Conservation (phyloP, 2,888 invertebrate genomes). For the Trichopria drosophilae region DNA sequence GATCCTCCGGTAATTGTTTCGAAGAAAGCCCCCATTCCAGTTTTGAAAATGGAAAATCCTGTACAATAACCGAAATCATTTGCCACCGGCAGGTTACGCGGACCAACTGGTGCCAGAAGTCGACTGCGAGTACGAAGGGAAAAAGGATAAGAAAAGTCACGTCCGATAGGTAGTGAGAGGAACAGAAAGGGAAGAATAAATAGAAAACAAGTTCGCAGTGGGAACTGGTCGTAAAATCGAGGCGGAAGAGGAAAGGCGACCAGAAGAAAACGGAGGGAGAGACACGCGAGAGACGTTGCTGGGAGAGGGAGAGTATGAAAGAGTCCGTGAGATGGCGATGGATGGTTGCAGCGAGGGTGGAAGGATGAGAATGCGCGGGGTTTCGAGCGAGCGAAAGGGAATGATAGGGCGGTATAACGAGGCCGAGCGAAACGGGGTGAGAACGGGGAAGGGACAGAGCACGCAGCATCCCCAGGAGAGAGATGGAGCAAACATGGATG, state of each 20-base stretch:
- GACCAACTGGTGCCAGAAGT: slow-evolving; percentile 39
- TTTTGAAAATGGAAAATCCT: no score
- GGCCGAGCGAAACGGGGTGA: slow-evolving; percentile 7
- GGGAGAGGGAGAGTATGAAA: neutral
- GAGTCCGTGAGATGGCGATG: slow-evolving; percentile 11
- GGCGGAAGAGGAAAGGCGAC: slow-evolving; percentile 34
- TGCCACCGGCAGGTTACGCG: slow-evolving; percentile 38
- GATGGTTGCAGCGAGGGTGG: slow-evolving; percentile 19
- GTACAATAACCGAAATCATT: no score
- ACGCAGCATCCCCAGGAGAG: neutral
- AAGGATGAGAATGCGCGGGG: slow-evolving; percentile 33
- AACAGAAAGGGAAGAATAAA: slow-evolving; percentile 28
- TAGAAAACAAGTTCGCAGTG: slow-evolving; percentile 12
- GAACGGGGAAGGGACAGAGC: slow-evolving; percentile 4
- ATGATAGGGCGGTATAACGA: neutral
- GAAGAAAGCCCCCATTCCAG: no score
- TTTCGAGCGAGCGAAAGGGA: slow-evolving; percentile 15
- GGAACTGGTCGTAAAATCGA: neutral
- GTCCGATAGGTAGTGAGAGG: no score
- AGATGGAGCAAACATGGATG: no score
- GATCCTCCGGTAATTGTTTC: no score
- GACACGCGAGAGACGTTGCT: slow-evolving; percentile 32
- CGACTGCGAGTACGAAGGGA: neutral
- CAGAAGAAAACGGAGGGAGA: slow-evolving; percentile 30
- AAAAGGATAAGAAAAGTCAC: slow-evolving; percentile 19